Base-by-base conservation (phyloP, 2,113 vertebrate species). In the Poeciliopsis occidentalis region DNA sequence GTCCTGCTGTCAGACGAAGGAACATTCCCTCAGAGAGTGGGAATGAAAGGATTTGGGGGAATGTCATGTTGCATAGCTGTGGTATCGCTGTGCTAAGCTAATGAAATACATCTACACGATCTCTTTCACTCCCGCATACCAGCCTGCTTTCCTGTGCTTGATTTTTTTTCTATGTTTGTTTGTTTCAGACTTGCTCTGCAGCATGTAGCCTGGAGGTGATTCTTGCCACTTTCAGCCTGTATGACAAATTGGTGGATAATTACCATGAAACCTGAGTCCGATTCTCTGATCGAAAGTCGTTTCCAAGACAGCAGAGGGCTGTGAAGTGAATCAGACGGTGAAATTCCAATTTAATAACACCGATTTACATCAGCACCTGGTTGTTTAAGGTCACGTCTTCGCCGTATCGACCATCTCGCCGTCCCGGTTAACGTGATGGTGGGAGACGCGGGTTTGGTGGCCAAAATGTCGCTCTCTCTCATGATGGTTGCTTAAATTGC, bases 241-340 rank as follows among this genome's bases (percentile, higher is more conserved):
- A 32, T 3, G 73, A 82, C 83, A 90, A 85, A 88, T 89, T 44
- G n/a, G 15, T 44, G 73, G 61, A 80, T 88, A 87, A 91, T 86
- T 81, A 65, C 79, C 63, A 51, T 3, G 64, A 76, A 88, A 89
- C 63, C 4, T 1, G 67, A 87, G 78, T 13, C 31, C 62, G 60
- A 24, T 29, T 73, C 41, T 69, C 13, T 37, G 1, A 67, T 57
- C 60, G 4, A 60, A 64, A 60, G 62, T 63, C 71, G 51, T n/a
- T 30, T 82, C 24, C 31, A 30, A 57, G 67, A 69, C 30, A 44
- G 51, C 47, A 27, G 39, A 34, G 71, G 39, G 70, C 74, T 79
- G 78, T 85, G 67, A 75, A 78, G 63, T 44, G 12, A 30, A 78
- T 66, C 64, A 66, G 66, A 30, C 61, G 22, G 26, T 15, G 6